phyloP scores from a whole-genome alignment of 1,140 invertebrate species.

The Calephelis nemesis region DNA sequence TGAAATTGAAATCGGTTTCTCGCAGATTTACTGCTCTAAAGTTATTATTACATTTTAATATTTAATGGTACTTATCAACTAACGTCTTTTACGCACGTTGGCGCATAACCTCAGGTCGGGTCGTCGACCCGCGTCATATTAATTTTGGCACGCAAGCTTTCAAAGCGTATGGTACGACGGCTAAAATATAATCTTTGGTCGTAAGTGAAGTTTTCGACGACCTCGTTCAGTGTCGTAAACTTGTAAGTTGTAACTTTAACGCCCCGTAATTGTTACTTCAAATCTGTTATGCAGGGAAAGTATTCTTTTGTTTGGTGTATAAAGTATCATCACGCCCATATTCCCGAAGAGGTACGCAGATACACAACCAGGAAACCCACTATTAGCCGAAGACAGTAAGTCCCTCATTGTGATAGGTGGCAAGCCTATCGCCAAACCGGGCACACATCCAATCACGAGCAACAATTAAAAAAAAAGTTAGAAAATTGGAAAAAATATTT shows the following conservation, averaged over 20 bases:
- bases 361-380: too few species aligned
- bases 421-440: too few species aligned
- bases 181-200: not conserved
- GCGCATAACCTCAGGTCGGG: conserved; percentile 19
- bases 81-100: not conserved
- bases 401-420: too few species aligned
- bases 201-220: not conserved
- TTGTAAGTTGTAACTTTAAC: not conserved
- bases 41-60: too few species aligned
- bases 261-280: not conserved
- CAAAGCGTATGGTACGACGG: not conserved
- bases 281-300: not conserved
- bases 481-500: too few species aligned
- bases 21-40: too few species aligned
- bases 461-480: too few species aligned
- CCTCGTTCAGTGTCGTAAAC: not conserved
- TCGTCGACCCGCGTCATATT: conserved; percentile 37
- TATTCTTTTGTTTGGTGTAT: not conserved
- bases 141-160: conserved; percentile 46
- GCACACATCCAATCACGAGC: too few species aligned
- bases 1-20: too few species aligned
- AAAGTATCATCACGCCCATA: too few species aligned
- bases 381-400: too few species aligned
- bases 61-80: not conserved
- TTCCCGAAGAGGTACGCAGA: too few species aligned